Evolutionary conservation across 2,113 vertebrate species (phyloP), one percentile per base, ranked within the genome.

Genomic region (Paralichthys olivaceus): DNA sequence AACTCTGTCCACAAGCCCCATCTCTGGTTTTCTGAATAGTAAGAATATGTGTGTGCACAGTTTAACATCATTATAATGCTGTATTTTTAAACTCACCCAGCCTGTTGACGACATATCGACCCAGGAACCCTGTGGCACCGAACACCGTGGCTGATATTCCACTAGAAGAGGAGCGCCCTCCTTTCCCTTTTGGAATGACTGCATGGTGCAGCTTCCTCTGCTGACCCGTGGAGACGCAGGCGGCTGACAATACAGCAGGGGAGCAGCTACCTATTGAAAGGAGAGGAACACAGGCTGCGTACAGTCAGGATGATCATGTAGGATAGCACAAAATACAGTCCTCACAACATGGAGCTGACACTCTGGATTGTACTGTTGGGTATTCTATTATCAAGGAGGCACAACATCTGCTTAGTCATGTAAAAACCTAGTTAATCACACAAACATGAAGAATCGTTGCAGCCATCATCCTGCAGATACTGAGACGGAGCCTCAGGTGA

Each of bases 121-220:
- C 98, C 77, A 99, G 87, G 77, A 97, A 99, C 11, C 98, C 98
- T 0, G 98, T 97, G 26, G 97, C 98, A 63, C 98, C 98, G 69
- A 99, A 99, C 37, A 99, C 98, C 0, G 97, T 98, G 66, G 97
- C 98, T 7, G 97, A 95, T 0, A 99, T 86, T 34, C 98, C 98
- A 47, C 98, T 99, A 80, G 95, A 94, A 0, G 98, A 98, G 1
- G 97, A 99, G 32, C 97, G 96, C 0, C 97, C 97, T 3, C 96
- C 96, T 81, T 95, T 97, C 4, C 98, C 98, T 69, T 84, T 94
- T 49, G 97, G 97, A 23, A 97, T 83, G 56, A 96, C 1, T 0
- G 95, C 93, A 72, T 97, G 93, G 79, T 99, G 98, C 75, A 96
- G 83, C 5, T 94, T 95, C 84, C 94, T 93, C 81, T 91, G 94